These are phyloP conservation scores for Oryzias woworae DNA, from an alignment of 2,113 vertebrate genomes.

Conservation along the genomic window DNA sequence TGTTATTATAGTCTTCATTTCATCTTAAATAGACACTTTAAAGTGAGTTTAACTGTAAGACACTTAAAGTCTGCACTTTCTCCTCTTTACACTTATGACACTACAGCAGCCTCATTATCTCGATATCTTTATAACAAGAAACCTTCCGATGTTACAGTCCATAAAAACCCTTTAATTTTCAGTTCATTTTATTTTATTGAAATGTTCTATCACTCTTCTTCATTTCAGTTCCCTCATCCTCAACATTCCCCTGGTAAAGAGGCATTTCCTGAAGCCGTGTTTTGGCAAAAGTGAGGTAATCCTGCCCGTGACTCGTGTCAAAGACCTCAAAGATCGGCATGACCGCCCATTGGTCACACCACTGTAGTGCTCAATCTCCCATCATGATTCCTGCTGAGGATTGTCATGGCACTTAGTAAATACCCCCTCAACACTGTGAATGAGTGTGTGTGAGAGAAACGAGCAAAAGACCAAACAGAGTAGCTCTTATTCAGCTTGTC, in stretches of 20 bases:
- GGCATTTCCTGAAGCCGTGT: slow-evolving; percentile 10
- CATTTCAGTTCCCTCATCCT: slow-evolving; percentile 2
- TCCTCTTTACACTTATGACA: slow-evolving; percentile 30
- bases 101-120: not conserved
- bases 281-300: slow-evolving; percentile 57
- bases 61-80: not conserved
- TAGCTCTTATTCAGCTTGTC: slow-evolving; percentile 64
- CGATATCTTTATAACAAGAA: slow-evolving; percentile 20
- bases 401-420: slow-evolving; percentile 68
- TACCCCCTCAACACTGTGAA: slow-evolving; percentile 21
- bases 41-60: too few relatives aligned
- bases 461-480: slow-evolving; percentile 45
- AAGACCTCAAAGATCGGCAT: slow-evolving; percentile 49
- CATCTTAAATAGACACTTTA: slow-evolving; percentile 27
- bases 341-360: slow-evolving; percentile 70
- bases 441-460: slow-evolving; percentile 12
- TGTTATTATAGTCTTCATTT: slow-evolving; percentile 53
- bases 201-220: not conserved
- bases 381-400: slow-evolving; percentile 66
- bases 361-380: slow-evolving; percentile 62
- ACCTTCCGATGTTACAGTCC: slow-evolving; percentile 3
- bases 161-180: slow-evolving; percentile 26
- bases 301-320: slow-evolving; percentile 52
- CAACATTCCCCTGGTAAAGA: slow-evolving; percentile 18
- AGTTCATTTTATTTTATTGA: slow-evolving; percentile 18